Evolutionary conservation across 2,888 invertebrate genomes (phyloP), one percentile per base, ranked within the genome.

Genomic region (Andrena chrysosceles): DNA sequence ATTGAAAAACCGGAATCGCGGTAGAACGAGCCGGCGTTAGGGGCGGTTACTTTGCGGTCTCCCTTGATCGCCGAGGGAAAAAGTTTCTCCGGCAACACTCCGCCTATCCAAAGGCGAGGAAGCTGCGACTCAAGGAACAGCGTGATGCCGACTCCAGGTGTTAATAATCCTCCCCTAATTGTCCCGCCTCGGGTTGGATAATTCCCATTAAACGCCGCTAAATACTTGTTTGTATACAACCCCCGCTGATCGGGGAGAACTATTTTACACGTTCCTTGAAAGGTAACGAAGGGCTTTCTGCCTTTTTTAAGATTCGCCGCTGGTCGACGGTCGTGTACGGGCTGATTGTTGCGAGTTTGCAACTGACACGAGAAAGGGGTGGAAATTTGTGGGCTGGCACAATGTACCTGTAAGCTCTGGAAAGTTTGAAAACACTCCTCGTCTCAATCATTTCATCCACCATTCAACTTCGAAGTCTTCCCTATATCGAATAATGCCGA

Each of bases 111-210:
- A 52, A 76, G 68, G 77, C 72, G 49, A 77, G 80, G 82, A 88
- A 88, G 85, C 88, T 88, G 71, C 91, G 90, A 91, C 90, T 91
- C 87, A 85, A 87, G 81, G 86, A 91, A 81, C 92, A 93, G 92
- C 93, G 86, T 90, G 91, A 91, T 89, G 90, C 87, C 91, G 84
- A 86, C 71, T 88, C 93, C 93, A 93, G 93, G 93, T 93, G 93
- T 92, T 91, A 92, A 93, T 93, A 93, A 93, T 93, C 93, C 93
- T 80, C 85, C 87, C 88, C 90, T 93, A 93, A 93, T 93, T 93
- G 93, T 93, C 88, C 87, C 84, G 86, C 89, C 87, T 85, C 76
- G 52, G 42, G 48, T 33, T 31, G 88, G 89, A 89, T 92, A 90
- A 93, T 91, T 92, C 91, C 91, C 89, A 92, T 93, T 93, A 93